These are phyloP conservation scores for Nasonovia ribisnigri DNA, from an alignment of 2,888 invertebrate species.

Conservation along the genomic window DNA sequence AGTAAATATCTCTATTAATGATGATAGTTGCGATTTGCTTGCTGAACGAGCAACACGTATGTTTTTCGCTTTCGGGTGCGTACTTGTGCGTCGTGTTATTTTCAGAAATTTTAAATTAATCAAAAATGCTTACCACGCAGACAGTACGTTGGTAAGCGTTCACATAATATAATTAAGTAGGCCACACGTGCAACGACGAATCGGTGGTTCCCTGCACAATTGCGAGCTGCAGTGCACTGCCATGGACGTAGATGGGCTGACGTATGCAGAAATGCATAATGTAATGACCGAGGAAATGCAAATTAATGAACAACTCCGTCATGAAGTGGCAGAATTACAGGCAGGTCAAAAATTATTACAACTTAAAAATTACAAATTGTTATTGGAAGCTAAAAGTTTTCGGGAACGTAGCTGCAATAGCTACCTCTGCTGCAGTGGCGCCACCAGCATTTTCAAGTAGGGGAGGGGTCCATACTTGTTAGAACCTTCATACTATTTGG, in stretches of 20 bases:
- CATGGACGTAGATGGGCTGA: background rate
- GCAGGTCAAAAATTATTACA: background rate
- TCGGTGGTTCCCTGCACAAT: background rate
- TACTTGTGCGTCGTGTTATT: background rate
- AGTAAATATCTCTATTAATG: too few relatives aligned
- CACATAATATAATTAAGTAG: slow-evolving; percentile 6
- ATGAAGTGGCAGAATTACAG: background rate
- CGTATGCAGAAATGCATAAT: background rate
- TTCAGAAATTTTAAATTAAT: background rate
- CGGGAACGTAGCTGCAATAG: background rate
- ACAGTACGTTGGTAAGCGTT: background rate
- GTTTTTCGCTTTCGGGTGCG: background rate
- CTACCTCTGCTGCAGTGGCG: background rate
- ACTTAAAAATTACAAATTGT: background rate
- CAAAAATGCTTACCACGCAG: background rate
- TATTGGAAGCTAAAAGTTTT: background rate
- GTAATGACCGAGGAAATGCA: background rate
- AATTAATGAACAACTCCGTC: background rate
- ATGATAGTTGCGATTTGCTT: too few relatives aligned
- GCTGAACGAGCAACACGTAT: background rate
- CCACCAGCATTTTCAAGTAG: too few relatives aligned
- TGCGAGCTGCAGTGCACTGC: background rate
- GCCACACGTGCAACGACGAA: background rate
- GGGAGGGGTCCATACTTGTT: too few relatives aligned
- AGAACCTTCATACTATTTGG: too few relatives aligned